Base-by-base conservation (phyloP, 2,797 vertebrate genomes). In the Prunella strophiata region DNA sequence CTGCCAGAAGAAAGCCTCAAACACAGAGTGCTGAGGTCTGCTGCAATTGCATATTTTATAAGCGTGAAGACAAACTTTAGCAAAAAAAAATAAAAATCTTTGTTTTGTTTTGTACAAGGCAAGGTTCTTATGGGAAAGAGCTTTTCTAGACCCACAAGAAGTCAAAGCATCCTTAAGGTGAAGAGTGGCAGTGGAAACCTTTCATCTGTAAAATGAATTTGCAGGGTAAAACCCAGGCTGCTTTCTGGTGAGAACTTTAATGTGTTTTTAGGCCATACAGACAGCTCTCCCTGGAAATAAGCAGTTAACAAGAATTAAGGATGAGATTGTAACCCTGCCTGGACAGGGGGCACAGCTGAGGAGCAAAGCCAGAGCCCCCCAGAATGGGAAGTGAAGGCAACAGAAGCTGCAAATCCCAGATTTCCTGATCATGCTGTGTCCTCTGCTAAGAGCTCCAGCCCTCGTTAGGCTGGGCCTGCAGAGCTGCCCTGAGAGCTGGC, bases 1-100 rank as follows among this genome's bases (percentile, higher is more conserved):
- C 75, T 67, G 72, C 38, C 72, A 92, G 68, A 71, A 95, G 38
- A 47, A 85, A 94, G 55, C 21, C 52, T 57, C 52, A 48, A 65
- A 54, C 61, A 57, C 68, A 73, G 42, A 88, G 62, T 16, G 32
- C 29, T 61, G 5, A 50, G 65, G 16, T 42, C 21, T 85, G 42
- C 68, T 75, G n/a, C 22, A 29, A 38, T 9, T 26, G 19, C 36
- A 18, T 47, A 48, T 71, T 89, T 72, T 58, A 3, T 43, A 63
- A 78, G 17, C 5, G 22, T 23, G 22, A 88, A 57, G 52, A 50
- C n/a, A 72, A 86, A 68, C 22, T 73, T 85, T 1, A 61, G 17
- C 2, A n/a, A 58, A 61, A 29, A 40, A 48, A 66, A 40, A 58
- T 22, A 25, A 34, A 19, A 2, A 16, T 8, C 16, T 75, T 61